Base-by-base conservation (phyloP, 30 jellyfish, hydroid and myxozoan species). In the Cassiopea andromeda region DNA sequence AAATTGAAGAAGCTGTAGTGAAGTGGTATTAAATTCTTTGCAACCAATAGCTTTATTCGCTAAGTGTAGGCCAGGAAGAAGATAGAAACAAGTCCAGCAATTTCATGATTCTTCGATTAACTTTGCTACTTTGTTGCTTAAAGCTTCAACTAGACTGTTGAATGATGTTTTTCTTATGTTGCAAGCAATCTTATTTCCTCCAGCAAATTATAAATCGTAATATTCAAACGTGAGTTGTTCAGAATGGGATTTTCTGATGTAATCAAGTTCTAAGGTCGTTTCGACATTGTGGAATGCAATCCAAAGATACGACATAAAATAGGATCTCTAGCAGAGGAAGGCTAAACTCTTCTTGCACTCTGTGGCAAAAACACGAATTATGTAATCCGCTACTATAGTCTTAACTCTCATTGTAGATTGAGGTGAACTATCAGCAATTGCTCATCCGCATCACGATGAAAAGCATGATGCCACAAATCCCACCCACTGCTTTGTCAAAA, bases 391-490 rank as follows among this genome's bases (percentile, higher is more conserved):
- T 84, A 69, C 91, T 69, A 83, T 70, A 83, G 91, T 82, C 69
- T 83, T 83, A 80, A 46, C 10, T 14, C 79, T 16, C 54, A 54
- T 70, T 69, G 66, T 84, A 68, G 73, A 61, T 48, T n/a, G 80
- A 83, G 66, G 76, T 78, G 47, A 70, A 44, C 66, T 83, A 10
- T 83, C 70, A 46, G 91, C 46, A 13, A 48, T 70, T 50, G 46
- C 69, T 19, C 72, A 8, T 45, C 54, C 66, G 84, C 91, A 83
- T 83, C 91, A 83, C 91, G 91, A 72, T 46, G 68, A 13, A 73
- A 69, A 49, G 60, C 80, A 73, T 54, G 77, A 1, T 54, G 59
- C 91, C 91, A 69, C 91, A 83, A 83, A 83, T 83, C 91, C 91
- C 86, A 77, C 86, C 86, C 86, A 77, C 13, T 19, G 49, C 10